phyloP scores from a whole-genome alignment of 1,140 invertebrate genomes.

The Panagrolaimus sp. region DNA sequence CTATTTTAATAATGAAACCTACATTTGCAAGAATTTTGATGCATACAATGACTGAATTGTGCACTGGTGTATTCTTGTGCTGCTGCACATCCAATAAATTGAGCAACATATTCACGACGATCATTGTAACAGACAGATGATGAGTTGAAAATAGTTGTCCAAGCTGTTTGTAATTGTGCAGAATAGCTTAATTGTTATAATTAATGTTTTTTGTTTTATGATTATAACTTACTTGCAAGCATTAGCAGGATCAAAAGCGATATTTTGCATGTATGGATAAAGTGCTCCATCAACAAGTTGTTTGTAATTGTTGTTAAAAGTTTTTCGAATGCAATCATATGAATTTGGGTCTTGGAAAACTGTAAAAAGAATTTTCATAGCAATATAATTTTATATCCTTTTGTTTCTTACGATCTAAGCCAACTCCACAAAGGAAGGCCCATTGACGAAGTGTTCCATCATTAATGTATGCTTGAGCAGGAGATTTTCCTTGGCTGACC shows the following conservation, averaged over 20 bases:
- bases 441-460: constrained; percentile 1
- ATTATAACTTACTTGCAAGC: neutral
- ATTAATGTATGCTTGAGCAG: neutral
- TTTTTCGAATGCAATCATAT: neutral
- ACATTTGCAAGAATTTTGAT: constrained; percentile 1
- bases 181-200: neutral
- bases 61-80: neutral
- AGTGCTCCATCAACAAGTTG: neutral
- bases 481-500: constrained; percentile 3
- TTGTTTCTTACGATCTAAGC: neutral
- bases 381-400: neutral
- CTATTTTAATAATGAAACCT: neutral
- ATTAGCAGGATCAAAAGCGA: neutral
- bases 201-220: neutral
- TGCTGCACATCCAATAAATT: neutral
- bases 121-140: neutral
- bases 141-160: neutral
- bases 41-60: constrained; percentile 3
- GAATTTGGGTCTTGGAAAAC: neutral
- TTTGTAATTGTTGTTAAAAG: neutral
- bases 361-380: neutral
- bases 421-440: constrained; percentile 3
- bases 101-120: neutral
- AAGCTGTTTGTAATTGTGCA: neutral
- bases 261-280: neutral